These are phyloP conservation scores for Pseudachorutes palmiensis DNA, from an alignment of 1,140 invertebrate genomes.

Conservation along the genomic window DNA sequence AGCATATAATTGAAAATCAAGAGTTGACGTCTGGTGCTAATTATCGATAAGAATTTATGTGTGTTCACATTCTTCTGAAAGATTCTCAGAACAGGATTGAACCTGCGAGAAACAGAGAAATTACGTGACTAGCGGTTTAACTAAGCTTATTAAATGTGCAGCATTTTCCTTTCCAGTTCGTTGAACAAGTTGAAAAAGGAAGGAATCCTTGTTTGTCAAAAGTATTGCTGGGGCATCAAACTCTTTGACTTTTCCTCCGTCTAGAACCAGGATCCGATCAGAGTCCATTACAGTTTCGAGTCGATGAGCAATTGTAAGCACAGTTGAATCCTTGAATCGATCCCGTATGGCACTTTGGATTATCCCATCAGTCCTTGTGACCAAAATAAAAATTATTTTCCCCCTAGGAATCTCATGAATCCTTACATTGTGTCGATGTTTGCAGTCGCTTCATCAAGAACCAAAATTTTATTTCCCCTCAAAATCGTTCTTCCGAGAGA, in stretches of 20 bases:
- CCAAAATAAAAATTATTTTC: background rate
- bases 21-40: too few relatives aligned
- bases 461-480: slow-evolving; percentile 11
- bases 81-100: too few relatives aligned
- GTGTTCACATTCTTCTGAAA: too few relatives aligned
- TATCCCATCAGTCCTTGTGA: slow-evolving; percentile 44
- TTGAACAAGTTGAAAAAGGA: background rate
- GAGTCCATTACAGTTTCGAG: slow-evolving; percentile 90
- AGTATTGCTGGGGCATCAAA: slow-evolving; percentile 68
- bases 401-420: background rate
- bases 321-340: slow-evolving; percentile 79
- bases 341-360: slow-evolving; percentile 72
- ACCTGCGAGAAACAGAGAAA: too few relatives aligned
- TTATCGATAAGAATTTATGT: too few relatives aligned
- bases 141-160: background rate
- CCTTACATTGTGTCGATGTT: slow-evolving; percentile 3
- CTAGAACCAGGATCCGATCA: slow-evolving; percentile 78
- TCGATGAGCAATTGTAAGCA: slow-evolving; percentile 87
- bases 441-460: slow-evolving; percentile 19
- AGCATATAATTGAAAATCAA: too few relatives aligned
- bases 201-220: slow-evolving; percentile 43
- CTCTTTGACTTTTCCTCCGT: slow-evolving; percentile 72
- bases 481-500: background rate
- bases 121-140: too few relatives aligned
- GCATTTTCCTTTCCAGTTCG: background rate